Conservation (phyloP, 2,888 invertebrate genomes). For the Bellardia pandia region DNA sequence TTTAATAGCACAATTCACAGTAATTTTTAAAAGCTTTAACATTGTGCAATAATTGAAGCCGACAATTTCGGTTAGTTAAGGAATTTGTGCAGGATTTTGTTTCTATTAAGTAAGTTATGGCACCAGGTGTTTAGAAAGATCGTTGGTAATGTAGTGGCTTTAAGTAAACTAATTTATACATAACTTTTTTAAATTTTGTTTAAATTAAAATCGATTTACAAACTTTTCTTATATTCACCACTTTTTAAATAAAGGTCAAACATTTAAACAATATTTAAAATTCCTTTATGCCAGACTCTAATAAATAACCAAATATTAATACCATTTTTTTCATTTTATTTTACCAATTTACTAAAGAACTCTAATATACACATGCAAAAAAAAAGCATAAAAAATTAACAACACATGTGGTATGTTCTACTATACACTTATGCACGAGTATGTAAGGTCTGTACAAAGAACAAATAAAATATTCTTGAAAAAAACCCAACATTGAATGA, state of each 20-base stretch:
- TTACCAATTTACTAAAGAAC: conserved; percentile 67
- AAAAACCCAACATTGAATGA: conserved; percentile 14
- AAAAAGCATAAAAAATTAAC: conserved; percentile 60
- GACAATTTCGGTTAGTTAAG: too few species aligned
- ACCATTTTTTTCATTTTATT: conserved; percentile 60
- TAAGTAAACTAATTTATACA: too few species aligned
- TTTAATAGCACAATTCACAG: too few species aligned
- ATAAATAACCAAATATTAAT: conserved; percentile 70
- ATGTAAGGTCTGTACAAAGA: conserved; percentile 10
- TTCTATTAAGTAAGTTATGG: too few species aligned
- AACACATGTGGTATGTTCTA: conserved; percentile 70
- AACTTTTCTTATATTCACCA: not conserved
- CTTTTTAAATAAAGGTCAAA: conserved; percentile 70
- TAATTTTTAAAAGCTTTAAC: too few species aligned
- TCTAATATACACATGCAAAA: not conserved
- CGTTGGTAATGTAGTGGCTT: too few species aligned
- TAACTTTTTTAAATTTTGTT: not conserved
- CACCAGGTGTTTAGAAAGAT: too few species aligned
- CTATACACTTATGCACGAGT: conserved; percentile 27
- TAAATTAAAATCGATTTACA: conserved; percentile 36
- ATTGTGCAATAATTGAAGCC: too few species aligned
- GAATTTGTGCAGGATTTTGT: too few species aligned
- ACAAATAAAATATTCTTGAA: not conserved
- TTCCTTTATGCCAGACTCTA: conserved; percentile 67
- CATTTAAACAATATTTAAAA: conserved; percentile 71